Base-by-base conservation (phyloP, 2,113 vertebrate genomes). In the Halichoeres trimaculatus region DNA sequence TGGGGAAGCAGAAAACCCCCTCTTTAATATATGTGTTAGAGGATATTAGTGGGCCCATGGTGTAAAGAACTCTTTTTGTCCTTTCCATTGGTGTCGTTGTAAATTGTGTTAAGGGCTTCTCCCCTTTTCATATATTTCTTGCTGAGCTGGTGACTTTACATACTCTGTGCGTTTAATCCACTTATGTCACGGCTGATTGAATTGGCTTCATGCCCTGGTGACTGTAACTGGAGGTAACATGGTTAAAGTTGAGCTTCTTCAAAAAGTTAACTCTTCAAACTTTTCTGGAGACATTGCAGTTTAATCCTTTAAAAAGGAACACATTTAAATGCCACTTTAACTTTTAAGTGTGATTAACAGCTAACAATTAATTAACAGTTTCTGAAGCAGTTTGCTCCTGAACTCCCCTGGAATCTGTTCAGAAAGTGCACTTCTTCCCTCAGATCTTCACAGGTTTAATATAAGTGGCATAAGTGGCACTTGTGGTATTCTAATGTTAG, bases 71-170 rank as follows among this genome's bases (percentile, higher is more conserved):
- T 45, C 1, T 75, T 11, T 19, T 19, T 40, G 36, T 48, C 26
- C 19, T 64, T 43, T 41, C 1, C n/a, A 24, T 3, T 13, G 5
- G 58, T 63, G 56, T 35, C 20, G 48, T 20, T 43, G 20, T 20
- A 45, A 57, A 69, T 34, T 40, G 35, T 14, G 8, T 64, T n/a
- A 20, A 2, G 19, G 9, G 14, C n/a, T 41, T 38, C 13, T 62
- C 10, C 63, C 14, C 23, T 35, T 51, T 43, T 35, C 16, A 61
- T 61, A n/a, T 10, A 7, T 34, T 67, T 40, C 34, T 57, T 66
- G 38, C 55, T 60, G 40, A 48, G 38, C 34, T 19, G 60, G n/a
- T 20, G 38, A 16, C 10, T 78, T 60, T 55, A 43, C 52, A 68
- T 40, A 38, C 17, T 9, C 26, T 8, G 22, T 35, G 24, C 5